Conservation (phyloP, 2,113 vertebrate genomes). For the Pyrgilauda ruficollis region DNA sequence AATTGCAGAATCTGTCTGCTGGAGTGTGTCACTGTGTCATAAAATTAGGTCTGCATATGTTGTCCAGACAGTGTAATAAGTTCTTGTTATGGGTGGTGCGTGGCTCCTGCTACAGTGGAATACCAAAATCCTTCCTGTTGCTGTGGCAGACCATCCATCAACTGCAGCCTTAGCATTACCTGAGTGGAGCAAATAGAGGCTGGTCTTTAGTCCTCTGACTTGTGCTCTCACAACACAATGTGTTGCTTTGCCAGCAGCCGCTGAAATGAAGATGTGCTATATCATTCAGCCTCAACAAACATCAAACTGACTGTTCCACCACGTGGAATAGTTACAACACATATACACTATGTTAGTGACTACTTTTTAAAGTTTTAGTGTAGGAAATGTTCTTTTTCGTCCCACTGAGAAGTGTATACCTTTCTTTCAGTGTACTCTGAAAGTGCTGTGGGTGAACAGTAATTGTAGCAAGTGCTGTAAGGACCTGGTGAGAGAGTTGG, state of each 20-base stretch:
- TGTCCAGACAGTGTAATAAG: not conserved
- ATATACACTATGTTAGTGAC: not conserved
- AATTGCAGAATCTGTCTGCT: not conserved
- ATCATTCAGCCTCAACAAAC: not conserved
- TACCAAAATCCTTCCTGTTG: not conserved
- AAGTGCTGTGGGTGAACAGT: not conserved
- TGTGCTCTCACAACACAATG: not conserved
- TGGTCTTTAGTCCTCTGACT: not conserved
- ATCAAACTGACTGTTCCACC: not conserved
- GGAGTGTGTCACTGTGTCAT: not conserved
- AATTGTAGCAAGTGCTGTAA: not conserved
- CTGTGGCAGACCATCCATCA: not conserved
- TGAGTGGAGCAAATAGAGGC: not conserved
- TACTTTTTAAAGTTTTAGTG: conserved; percentile 18
- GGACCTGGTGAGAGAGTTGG: not conserved
- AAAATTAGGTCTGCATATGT: not conserved
- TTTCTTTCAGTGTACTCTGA: not conserved
- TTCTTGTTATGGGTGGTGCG: not conserved
- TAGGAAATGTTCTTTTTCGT: not conserved
- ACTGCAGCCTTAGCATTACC: not conserved
- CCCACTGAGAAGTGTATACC: not conserved
- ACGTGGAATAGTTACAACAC: not conserved
- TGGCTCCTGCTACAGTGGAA: not conserved
- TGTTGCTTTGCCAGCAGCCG: not conserved
- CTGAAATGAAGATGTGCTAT: not conserved